These are phyloP conservation scores for Tamias sibiricus DNA, from an alignment of 2,113 vertebrate genomes.

Conservation along the genomic window DNA sequence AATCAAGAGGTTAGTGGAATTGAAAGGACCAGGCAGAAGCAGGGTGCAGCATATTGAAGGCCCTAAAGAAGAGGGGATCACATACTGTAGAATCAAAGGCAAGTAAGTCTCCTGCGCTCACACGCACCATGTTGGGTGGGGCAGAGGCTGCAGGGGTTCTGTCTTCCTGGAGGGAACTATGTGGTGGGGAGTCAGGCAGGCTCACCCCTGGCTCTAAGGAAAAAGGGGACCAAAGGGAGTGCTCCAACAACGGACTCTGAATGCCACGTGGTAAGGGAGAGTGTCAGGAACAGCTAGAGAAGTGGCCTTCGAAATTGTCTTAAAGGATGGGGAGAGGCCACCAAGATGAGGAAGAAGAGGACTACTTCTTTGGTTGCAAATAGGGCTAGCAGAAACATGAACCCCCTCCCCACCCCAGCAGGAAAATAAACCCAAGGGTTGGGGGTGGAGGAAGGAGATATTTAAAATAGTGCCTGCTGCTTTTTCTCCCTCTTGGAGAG, in stretches of 20 bases:
- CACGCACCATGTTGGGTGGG: background rate
- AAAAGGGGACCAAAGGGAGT: background rate
- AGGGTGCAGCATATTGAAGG: no score
- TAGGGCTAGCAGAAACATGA: background rate
- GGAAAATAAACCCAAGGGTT: background rate
- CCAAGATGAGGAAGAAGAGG: background rate
- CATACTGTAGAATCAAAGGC: background rate
- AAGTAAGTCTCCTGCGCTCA: accelerated
- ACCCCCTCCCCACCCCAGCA: background rate
- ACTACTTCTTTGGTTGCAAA: background rate
- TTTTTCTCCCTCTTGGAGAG: background rate
- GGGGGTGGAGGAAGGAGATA: background rate
- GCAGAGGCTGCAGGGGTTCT: background rate
- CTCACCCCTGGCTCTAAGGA: no score
- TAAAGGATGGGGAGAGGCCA: background rate
- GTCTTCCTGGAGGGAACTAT: background rate
- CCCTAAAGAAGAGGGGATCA: background rate
- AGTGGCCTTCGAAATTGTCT: background rate
- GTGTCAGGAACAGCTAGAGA: background rate
- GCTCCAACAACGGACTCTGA: background rate
- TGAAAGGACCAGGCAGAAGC: background rate
- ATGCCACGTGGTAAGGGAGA: background rate
- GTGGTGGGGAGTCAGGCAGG: background rate
- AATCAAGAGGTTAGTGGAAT: background rate
- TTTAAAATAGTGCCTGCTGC: background rate